phyloP scores from a whole-genome alignment of 2,888 invertebrate genomes.

The Nasonia oneida region DNA sequence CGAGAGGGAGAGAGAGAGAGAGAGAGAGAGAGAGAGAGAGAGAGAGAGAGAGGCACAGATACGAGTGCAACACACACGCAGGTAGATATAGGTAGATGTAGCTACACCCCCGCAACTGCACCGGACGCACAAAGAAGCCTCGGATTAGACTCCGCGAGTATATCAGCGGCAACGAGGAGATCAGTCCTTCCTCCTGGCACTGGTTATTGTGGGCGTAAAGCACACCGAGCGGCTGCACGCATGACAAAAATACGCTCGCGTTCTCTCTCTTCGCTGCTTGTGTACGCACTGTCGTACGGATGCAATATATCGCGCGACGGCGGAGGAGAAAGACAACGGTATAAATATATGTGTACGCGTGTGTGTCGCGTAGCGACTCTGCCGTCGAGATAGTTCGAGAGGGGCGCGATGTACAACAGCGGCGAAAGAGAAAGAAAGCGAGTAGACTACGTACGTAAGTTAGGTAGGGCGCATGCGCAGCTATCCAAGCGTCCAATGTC shows the following conservation, averaged over 20 bases:
- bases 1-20: not conserved
- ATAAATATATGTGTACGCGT: slow-evolving; percentile 30
- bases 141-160: not conserved
- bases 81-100: not conserved
- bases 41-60: not conserved
- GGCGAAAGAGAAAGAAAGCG: not conserved
- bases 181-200: not conserved
- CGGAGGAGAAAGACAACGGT: slow-evolving; percentile 47
- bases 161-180: not conserved
- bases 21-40: not conserved
- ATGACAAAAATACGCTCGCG: slow-evolving; percentile 47
- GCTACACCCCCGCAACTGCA: slow-evolving; percentile 44
- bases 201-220: not conserved
- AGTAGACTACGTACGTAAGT: not conserved
- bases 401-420: not conserved
- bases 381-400: slow-evolving; percentile 48
- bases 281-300: not conserved
- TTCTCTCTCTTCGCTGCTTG: not conserved
- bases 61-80: not conserved
- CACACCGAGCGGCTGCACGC: slow-evolving; percentile 11
- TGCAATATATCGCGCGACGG: not conserved
- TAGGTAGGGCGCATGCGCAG: slow-evolving; percentile 48
- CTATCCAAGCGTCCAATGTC: slow-evolving; percentile 2
- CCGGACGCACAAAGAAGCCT: not conserved
- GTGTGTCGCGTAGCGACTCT: slow-evolving; percentile 48